Conservation (phyloP, 1,140 invertebrate species). For the Pseudobourletiella spinata region DNA sequence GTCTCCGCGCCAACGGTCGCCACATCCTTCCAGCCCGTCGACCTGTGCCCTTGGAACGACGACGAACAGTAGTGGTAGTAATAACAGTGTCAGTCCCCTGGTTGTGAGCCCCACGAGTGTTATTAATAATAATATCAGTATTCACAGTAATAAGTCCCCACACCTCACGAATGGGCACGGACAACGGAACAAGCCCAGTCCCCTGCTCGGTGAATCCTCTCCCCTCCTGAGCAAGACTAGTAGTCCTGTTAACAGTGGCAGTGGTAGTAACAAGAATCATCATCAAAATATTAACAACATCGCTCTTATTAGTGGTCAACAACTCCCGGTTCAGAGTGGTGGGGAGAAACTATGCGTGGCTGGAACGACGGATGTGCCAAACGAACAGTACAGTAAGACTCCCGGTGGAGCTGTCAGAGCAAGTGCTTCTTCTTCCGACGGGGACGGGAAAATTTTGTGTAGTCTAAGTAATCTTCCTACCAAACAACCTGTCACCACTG, state of each 20-base stretch:
- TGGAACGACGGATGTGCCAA: slow-evolving; percentile 18
- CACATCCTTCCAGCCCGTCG: slow-evolving; percentile 7
- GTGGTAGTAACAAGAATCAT: background rate
- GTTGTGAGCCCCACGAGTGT: background rate
- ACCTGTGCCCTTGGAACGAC: background rate
- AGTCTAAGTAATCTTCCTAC: slow-evolving; percentile 9
- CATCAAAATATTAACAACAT: background rate
- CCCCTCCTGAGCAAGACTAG: background rate
- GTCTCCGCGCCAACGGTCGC: slow-evolving; percentile 1
- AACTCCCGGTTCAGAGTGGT: slow-evolving; percentile 7
- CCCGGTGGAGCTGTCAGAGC: background rate
- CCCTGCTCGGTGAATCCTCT: too few species aligned
- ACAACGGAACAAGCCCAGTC: background rate
- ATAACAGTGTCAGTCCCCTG: background rate
- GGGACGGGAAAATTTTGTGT: background rate
- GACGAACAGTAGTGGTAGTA: background rate
- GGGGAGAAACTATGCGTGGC: slow-evolving; percentile 9
- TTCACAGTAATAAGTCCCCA: slow-evolving; percentile 10
- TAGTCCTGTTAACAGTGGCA: slow-evolving; percentile 9
- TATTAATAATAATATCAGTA: background rate
- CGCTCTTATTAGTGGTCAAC: too few species aligned
- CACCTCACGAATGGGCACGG: slow-evolving; percentile 12
- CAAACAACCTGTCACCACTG: slow-evolving; percentile 27
- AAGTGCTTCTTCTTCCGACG: background rate
- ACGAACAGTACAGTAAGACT: slow-evolving; percentile 21